Evolutionary conservation across 1,140 invertebrate species (phyloP).

Genomic region (Wasmannia auropunctata): DNA sequence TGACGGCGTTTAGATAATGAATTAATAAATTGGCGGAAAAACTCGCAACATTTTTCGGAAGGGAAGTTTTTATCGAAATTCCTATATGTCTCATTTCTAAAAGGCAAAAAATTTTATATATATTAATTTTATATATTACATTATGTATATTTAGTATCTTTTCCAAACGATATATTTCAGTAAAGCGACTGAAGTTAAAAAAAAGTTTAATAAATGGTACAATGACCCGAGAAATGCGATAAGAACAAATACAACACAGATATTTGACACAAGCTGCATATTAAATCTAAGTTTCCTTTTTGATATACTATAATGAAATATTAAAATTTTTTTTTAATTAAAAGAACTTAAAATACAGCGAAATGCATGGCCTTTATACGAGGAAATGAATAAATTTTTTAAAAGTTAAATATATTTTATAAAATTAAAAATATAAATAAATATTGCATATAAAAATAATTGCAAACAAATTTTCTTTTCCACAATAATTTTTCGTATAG

Average conservation of each 20-base stretch:
- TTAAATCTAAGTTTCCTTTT: neutral
- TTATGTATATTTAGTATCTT: neutral
- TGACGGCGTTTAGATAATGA: neutral
- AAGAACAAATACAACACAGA: neutral
- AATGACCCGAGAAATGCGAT: neutral
- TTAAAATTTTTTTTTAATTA: neutral
- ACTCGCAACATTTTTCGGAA: neutral
- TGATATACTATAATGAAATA: neutral
- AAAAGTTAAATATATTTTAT: neutral
- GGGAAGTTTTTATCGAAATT: neutral
- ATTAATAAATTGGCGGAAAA: neutral
- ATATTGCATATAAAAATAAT: no score
- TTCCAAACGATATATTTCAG: neutral
- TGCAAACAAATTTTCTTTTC: neutral
- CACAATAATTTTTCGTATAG: no score
- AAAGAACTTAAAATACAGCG: neutral
- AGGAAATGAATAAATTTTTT: neutral
- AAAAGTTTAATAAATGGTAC: slow-evolving; percentile 1
- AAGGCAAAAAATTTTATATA: slow-evolving; percentile 5
- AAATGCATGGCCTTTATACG: neutral
- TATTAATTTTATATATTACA: neutral
- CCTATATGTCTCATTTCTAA: neutral
- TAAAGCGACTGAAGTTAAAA: neutral
- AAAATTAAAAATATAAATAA: no score
- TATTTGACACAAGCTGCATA: neutral